These are phyloP conservation scores for Otus sunia DNA, from an alignment of 2,113 vertebrate species.

Conservation along the genomic window DNA sequence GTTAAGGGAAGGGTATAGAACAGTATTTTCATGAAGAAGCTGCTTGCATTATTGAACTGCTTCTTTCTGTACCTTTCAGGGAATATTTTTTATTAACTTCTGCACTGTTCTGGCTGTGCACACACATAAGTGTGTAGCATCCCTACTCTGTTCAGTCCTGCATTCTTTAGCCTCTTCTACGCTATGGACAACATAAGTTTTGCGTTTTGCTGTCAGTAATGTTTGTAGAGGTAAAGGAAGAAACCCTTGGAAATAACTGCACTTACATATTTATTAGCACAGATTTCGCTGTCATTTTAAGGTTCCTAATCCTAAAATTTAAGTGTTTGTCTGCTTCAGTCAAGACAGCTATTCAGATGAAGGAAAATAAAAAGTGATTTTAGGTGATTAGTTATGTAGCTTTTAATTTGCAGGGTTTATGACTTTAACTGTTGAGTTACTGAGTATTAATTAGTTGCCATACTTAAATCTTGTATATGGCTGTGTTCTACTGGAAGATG, in stretches of 20 bases:
- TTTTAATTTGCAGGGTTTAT: background rate
- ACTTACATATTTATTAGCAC: background rate
- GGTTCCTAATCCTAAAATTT: background rate
- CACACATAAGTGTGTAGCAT: background rate
- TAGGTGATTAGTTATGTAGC: background rate
- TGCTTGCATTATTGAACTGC: background rate
- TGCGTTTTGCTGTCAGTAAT: slow-evolving; percentile 16
- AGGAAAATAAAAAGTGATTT: background rate
- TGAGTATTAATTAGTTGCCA: background rate
- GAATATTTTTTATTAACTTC: background rate
- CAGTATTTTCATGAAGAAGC: background rate
- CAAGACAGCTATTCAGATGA: background rate
- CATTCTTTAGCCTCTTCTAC: background rate
- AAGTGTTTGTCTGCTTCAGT: background rate
- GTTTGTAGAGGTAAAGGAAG: slow-evolving; percentile 16
- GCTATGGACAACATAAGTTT: background rate
- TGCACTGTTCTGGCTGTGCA: background rate
- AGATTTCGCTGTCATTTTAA: background rate
- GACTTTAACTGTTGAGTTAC: background rate
- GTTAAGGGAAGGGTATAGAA: background rate
- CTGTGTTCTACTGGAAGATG: background rate
- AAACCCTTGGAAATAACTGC: background rate
- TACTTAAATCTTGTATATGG: background rate
- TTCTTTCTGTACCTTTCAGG: slow-evolving; percentile 29
- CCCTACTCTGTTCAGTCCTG: background rate